Conservation (phyloP, 2,888 invertebrate genomes). For the Gymnocheta viridis region DNA sequence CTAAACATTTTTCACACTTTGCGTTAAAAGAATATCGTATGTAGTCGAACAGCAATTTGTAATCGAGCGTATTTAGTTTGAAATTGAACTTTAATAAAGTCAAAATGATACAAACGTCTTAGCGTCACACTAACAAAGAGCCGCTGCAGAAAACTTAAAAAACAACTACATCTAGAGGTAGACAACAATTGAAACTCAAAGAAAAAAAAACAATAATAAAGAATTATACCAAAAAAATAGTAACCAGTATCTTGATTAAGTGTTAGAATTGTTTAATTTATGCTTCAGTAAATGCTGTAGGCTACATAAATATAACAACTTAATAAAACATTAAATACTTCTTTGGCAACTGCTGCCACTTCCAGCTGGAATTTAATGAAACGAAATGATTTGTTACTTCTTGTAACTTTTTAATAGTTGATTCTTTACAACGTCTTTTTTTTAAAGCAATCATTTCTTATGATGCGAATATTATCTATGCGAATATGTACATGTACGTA, state of each 20-base stretch:
- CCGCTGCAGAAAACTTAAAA: constrained; percentile 26
- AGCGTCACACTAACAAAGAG: constrained; percentile 23
- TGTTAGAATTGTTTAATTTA: constrained; percentile 76
- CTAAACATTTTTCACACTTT: no score
- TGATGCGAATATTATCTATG: background rate
- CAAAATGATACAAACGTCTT: constrained; percentile 55
- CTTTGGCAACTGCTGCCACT: constrained; percentile 32
- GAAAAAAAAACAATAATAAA: background rate
- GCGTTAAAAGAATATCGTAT: constrained; percentile 7
- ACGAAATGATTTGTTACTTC: constrained; percentile 59
- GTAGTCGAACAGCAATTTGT: constrained; percentile 23
- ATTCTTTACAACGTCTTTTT: constrained; percentile 4
- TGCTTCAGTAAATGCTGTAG: constrained; percentile 76
- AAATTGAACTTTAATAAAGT: constrained; percentile 74
- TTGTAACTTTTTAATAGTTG: background rate
- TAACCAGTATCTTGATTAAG: constrained; percentile 66
- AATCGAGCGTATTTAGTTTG: constrained; percentile 50
- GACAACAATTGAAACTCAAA: constrained; percentile 59
- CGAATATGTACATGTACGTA: background rate
- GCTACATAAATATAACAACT: constrained; percentile 56
- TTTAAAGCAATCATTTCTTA: constrained; percentile 1
- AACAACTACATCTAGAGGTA: background rate
- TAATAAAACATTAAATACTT: constrained; percentile 22
- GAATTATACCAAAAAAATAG: constrained; percentile 34
- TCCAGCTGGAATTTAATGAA: constrained; percentile 59